Percentiles rank a stretch among this genome's conserved stretches.
phyloP scores from a whole-genome alignment of 1,140 invertebrate species.

The Uloborus diversus region DNA sequence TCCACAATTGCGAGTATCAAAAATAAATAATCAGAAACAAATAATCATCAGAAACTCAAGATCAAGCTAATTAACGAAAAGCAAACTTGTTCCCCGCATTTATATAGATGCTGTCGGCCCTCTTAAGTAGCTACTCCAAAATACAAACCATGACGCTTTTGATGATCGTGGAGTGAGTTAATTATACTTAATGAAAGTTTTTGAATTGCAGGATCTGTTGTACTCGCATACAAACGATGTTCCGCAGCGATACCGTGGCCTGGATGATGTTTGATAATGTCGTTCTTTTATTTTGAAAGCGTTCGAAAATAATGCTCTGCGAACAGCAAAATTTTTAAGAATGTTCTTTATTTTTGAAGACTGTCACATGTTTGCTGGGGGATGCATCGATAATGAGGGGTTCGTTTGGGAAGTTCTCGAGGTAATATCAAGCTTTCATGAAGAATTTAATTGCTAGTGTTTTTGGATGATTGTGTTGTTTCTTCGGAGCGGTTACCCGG shows the following conservation, averaged over 20 bases:
- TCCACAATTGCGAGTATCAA: no score
- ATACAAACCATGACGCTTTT: background rate
- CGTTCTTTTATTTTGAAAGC: background rate
- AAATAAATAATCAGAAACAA: background rate
- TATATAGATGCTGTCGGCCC: background rate
- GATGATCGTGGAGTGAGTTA: background rate
- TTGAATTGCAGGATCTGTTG: background rate
- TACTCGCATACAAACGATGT: no score
- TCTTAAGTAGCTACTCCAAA: background rate
- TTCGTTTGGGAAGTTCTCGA: no score
- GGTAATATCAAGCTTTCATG: no score
- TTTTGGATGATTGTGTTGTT: no score
- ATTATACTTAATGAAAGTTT: constrained; percentile 1
- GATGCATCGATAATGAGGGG: no score
- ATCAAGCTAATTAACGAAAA: constrained; percentile 18
- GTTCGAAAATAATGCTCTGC: background rate
- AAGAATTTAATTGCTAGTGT: no score
- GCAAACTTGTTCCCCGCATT: background rate
- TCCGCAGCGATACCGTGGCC: no score
- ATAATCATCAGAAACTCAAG: background rate
- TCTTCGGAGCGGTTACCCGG: no score
- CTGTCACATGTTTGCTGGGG: no score
- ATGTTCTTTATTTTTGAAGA: no score
- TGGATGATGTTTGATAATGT: background rate
- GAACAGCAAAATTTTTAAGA: no score